Conservation (phyloP, 2,888 invertebrate genomes). For the Parascotia fuliginaria region DNA sequence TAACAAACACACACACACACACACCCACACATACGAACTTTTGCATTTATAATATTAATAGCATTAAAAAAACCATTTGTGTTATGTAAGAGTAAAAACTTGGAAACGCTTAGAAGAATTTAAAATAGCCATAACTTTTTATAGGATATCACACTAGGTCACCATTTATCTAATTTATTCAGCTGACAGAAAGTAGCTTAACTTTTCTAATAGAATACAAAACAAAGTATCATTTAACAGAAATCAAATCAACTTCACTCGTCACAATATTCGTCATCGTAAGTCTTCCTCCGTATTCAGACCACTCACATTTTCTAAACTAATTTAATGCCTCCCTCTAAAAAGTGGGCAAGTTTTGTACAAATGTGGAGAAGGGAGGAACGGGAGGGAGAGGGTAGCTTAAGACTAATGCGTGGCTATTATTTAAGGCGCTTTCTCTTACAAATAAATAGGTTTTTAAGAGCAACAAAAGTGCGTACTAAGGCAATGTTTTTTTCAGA, state of each 20-base stretch:
- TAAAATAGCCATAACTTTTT: too few relatives aligned
- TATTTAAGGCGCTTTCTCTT: constrained; percentile 36
- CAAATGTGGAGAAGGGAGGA: constrained; percentile 21
- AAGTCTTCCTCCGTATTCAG: neutral
- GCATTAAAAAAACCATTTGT: too few relatives aligned
- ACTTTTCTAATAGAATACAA: too few relatives aligned
- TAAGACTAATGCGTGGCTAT: constrained; percentile 40
- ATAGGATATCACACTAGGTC: too few relatives aligned
- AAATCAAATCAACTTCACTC: neutral
- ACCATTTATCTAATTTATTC: too few relatives aligned
- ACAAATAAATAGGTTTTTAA: constrained; percentile 35
- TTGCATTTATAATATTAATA: too few relatives aligned
- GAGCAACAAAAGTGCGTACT: constrained; percentile 12
- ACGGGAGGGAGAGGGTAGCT: neutral
- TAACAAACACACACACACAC: too few relatives aligned
- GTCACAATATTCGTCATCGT: neutral
- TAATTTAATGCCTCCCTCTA: constrained; percentile 12
- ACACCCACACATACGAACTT: too few relatives aligned
- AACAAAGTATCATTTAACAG: neutral
- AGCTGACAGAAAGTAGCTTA: too few relatives aligned
- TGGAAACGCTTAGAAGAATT: too few relatives aligned
- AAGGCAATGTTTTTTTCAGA: neutral
- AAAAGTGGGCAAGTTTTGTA: constrained; percentile 28
- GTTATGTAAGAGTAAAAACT: too few relatives aligned
- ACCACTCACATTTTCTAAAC: constrained; percentile 7